Evolutionary conservation across 30 jellyfish, hydroid and myxozoan genomes (phyloP).

Genomic region (Nemopilema nomurai): DNA sequence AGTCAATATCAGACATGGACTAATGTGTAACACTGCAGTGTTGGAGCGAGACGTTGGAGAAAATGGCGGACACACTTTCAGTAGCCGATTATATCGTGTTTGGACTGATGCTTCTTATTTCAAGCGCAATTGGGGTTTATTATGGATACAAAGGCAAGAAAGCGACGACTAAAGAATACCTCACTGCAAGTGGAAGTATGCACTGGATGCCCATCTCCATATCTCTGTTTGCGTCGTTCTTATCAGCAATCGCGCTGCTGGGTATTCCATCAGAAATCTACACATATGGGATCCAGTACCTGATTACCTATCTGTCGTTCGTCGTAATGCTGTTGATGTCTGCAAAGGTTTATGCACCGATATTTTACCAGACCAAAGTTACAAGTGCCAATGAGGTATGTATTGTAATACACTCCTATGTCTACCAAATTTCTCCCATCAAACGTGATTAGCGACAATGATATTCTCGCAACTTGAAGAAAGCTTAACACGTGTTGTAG

Average conservation of each 20-base stretch:
- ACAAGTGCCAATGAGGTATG: slow-evolving; percentile 84
- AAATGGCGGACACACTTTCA: too few relatives aligned
- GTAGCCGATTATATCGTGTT: too few relatives aligned
- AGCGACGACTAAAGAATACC: too few relatives aligned
- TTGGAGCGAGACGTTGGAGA: too few relatives aligned
- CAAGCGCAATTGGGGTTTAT: too few relatives aligned
- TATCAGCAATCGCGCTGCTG: slow-evolving; percentile 64
- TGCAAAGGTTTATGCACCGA: slow-evolving; percentile 72
- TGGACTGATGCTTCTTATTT: too few relatives aligned
- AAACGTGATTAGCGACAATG: too few relatives aligned
- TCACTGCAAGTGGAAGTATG: too few relatives aligned
- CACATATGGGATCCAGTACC: slow-evolving; percentile 67
- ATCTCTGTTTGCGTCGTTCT: slow-evolving; percentile 59
- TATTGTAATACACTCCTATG: background rate
- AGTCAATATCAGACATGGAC: too few relatives aligned
- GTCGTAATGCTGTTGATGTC: slow-evolving; percentile 60
- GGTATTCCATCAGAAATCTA: slow-evolving; percentile 65
- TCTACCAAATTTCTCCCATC: background rate
- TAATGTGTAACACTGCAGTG: too few relatives aligned
- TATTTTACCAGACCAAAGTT: slow-evolving; percentile 73
- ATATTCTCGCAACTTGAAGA: slow-evolving; percentile 43
- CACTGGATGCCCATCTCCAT: too few relatives aligned
- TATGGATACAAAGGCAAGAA: too few relatives aligned
- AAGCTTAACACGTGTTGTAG: slow-evolving; percentile 37
- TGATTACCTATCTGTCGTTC: slow-evolving; percentile 58